phyloP scores from a whole-genome alignment of 2,113 vertebrate species.

The human region GRCh38 chr9:91055501-91056000 shows the following conservation, averaged over 20 bases:
- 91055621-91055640: too few relatives aligned
- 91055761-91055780: too few relatives aligned
- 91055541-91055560: neutral
- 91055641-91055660: too few relatives aligned
- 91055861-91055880: conserved; percentile 18
- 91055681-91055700: too few relatives aligned
- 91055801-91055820: neutral
- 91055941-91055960: neutral
- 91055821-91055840: neutral
- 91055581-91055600: neutral
- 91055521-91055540: neutral
- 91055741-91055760: too few relatives aligned
- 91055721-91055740: too few relatives aligned
- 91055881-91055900: neutral
- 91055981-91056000: neutral
- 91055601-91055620: too few relatives aligned
- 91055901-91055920: neutral
- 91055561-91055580: neutral
- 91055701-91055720: too few relatives aligned
- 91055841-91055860: neutral
- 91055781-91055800: neutral
- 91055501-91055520: neutral
- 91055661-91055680: too few relatives aligned
- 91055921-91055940: neutral
- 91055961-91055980: neutral